A percentile compares a stretch with the other conserved stretches of the same genome.
These are phyloP conservation scores for Phortica magna DNA, from an alignment of 2,888 invertebrate species.

Conservation along the genomic window DNA sequence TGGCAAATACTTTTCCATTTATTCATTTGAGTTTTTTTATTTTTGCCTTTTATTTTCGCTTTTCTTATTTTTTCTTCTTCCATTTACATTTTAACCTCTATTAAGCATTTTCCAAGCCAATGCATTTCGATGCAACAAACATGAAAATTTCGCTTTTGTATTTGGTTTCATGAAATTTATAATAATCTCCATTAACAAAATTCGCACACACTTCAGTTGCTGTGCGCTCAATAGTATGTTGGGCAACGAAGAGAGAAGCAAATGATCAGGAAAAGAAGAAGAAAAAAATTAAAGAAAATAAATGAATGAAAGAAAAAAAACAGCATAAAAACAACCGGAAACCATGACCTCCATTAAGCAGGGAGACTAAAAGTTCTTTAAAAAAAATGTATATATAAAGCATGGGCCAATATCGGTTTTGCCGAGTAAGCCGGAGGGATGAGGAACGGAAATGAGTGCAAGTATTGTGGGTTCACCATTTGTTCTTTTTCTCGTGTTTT, in stretches of 20 bases:
- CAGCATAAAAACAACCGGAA: slow-evolving; percentile 47
- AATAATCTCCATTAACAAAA: slow-evolving; percentile 66
- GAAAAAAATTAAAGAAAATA: neutral
- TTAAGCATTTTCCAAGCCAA: neutral
- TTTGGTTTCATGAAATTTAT: slow-evolving; percentile 46
- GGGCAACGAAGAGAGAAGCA: neutral
- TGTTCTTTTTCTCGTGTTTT: neutral
- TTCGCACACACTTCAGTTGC: slow-evolving; percentile 40
- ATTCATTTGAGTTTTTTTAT: neutral
- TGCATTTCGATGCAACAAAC: neutral
- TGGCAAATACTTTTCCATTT: neutral
- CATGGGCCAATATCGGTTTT: slow-evolving; percentile 38
- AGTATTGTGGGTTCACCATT: neutral
- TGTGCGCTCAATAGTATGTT: neutral
- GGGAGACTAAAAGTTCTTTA: slow-evolving; percentile 12
- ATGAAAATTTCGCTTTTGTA: neutral
- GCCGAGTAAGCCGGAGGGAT: slow-evolving; percentile 53
- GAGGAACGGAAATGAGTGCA: slow-evolving; percentile 53
- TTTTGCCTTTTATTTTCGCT: neutral
- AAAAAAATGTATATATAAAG: slow-evolving; percentile 41
- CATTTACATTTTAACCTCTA: too few relatives aligned
- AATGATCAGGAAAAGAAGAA: neutral
- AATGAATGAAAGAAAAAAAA: slow-evolving; percentile 22
- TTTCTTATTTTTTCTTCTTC: neutral
- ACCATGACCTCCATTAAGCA: slow-evolving; percentile 59